Percentiles rank a stretch among this genome's conserved stretches.
Conservation (phyloP, 1,140 invertebrate genomes). For the Neuroterus valhalla region DNA sequence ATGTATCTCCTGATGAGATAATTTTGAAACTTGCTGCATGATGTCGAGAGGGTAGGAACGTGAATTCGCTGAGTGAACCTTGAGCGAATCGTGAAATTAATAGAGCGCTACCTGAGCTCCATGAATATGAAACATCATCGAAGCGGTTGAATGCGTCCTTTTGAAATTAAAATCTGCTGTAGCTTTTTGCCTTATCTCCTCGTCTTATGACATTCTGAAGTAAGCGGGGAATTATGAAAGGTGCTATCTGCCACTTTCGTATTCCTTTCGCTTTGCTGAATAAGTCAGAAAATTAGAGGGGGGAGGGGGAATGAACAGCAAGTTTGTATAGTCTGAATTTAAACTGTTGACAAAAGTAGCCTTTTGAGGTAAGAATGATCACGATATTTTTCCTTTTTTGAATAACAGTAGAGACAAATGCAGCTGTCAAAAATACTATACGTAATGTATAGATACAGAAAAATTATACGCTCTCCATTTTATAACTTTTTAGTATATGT, state of each 20-base stretch:
- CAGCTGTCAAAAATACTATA: too few relatives aligned
- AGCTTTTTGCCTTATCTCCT: neutral
- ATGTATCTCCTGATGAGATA: constrained; percentile 7
- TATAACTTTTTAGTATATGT: too few relatives aligned
- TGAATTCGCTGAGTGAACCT: constrained; percentile 16
- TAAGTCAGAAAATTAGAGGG: too few relatives aligned
- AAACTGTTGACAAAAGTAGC: too few relatives aligned
- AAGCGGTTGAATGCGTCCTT: neutral
- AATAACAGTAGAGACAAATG: too few relatives aligned
- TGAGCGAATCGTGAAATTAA: constrained; percentile 25
- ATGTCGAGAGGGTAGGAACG: neutral
- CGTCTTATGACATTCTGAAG: neutral
- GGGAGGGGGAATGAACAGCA: too few relatives aligned
- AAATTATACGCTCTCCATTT: too few relatives aligned
- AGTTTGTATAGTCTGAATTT: too few relatives aligned
- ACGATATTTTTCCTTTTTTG: too few relatives aligned
- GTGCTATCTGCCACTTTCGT: neutral
- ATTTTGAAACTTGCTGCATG: neutral
- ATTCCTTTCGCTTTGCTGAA: too few relatives aligned
- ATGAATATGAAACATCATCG: constrained; percentile 23
- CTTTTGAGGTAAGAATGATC: too few relatives aligned
- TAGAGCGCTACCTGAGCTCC: constrained; percentile 13
- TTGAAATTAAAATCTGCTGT: neutral
- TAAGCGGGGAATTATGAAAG: neutral
- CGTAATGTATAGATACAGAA: too few relatives aligned